phyloP scores from a whole-genome alignment of 1,140 invertebrate species.

The Neodiprion virginianus region DNA sequence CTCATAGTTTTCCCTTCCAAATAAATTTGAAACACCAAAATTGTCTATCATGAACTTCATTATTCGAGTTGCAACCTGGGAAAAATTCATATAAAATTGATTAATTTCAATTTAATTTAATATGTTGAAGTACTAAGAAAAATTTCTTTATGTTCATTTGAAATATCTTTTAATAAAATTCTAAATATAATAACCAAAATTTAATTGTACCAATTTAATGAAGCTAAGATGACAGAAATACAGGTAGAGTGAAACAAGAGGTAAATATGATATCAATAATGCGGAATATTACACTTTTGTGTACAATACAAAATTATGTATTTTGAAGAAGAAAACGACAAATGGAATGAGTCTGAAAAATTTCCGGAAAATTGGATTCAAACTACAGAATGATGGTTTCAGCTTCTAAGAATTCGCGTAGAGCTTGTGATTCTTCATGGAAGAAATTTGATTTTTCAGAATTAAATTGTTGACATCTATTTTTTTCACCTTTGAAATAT shows the following conservation, averaged over 20 bases:
- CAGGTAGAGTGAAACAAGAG: neutral
- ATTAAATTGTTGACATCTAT: neutral
- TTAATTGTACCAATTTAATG: neutral
- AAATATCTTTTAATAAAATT: too few relatives aligned
- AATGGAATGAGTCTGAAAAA: neutral
- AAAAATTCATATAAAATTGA: neutral
- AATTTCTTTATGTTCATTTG: too few relatives aligned
- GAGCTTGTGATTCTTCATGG: neutral
- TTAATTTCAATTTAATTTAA: too few relatives aligned
- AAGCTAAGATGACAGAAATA: neutral
- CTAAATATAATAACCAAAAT: neutral
- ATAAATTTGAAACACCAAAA: constrained; percentile 93
- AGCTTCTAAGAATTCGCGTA: constrained; percentile 8
- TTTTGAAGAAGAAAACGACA: neutral
- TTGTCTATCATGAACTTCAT: constrained; percentile 97
- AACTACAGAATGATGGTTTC: neutral
- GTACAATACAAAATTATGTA: constrained; percentile 18
- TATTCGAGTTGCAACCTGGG: constrained; percentile 87
- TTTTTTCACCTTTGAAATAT: neutral
- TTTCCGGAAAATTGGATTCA: neutral
- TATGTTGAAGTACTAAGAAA: too few relatives aligned
- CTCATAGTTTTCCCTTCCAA: constrained; percentile 95
- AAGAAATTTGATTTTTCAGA: too few relatives aligned
- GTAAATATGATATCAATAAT: neutral
- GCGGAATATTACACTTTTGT: too few relatives aligned